Evolutionary conservation across 2,113 vertebrate species (phyloP).

Genomic region (Balaeniceps rex): DNA sequence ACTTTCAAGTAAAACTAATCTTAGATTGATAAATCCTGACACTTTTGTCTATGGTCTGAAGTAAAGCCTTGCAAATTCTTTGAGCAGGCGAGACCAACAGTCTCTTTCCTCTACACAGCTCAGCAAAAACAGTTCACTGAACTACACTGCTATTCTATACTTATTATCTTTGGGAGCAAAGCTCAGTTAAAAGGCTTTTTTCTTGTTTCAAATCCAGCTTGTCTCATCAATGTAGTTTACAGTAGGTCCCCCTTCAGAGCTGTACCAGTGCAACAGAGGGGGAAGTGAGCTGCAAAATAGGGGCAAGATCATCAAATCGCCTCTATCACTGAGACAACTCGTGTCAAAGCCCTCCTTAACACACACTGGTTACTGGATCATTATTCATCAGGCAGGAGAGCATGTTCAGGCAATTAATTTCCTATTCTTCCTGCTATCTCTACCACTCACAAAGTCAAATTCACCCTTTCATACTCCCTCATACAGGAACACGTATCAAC

Average conservation of each 20-base stretch:
- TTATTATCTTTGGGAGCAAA: not conserved
- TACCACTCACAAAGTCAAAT: not conserved
- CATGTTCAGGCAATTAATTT: not conserved
- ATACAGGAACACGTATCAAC: not conserved
- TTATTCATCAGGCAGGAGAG: not conserved
- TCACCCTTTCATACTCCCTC: not conserved
- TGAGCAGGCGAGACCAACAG: not conserved
- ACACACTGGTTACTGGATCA: not conserved
- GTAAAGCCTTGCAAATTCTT: not conserved
- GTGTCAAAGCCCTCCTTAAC: not conserved
- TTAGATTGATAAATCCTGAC: not conserved
- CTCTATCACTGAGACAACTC: not conserved
- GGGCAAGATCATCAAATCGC: not conserved
- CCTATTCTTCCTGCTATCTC: not conserved
- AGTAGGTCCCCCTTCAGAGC: not conserved
- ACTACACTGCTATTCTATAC: not conserved
- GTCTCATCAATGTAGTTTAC: not conserved
- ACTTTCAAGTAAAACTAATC: not conserved
- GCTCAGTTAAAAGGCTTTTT: not conserved
- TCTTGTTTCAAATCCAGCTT: not conserved
- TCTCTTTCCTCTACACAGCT: not conserved
- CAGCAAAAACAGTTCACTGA: not conserved
- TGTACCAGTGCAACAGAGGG: fast-evolving
- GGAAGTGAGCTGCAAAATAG: not conserved
- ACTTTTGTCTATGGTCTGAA: not conserved